These are phyloP conservation scores for Crenuchus spilurus DNA, from an alignment of 2,797 vertebrate genomes.

Conservation along the genomic window DNA sequence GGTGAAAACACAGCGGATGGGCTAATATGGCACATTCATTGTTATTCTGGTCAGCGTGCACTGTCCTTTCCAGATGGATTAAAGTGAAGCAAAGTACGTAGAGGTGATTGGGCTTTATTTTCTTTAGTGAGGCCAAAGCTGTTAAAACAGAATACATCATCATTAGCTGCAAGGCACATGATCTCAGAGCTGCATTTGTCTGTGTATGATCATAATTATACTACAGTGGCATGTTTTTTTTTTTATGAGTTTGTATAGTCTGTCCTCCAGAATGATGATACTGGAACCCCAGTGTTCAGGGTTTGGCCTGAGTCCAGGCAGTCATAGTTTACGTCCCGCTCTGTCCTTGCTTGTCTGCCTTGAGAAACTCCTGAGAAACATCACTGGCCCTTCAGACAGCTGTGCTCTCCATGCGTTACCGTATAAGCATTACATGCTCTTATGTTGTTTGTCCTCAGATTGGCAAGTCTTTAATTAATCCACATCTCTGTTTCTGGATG, in stretches of 20 bases:
- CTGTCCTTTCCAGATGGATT: conserved; percentile 1
- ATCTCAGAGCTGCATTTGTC: not conserved
- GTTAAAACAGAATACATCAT: conserved; percentile 12
- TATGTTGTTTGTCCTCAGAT: not conserved
- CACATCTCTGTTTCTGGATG: not conserved
- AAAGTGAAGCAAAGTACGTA: conserved; percentile 9
- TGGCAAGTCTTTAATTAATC: not conserved
- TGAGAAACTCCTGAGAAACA: conserved; percentile 20
- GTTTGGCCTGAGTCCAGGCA: conserved; percentile 22
- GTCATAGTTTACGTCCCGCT: not conserved
- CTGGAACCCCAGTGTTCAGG: not conserved
- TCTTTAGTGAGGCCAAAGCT: conserved; percentile 5
- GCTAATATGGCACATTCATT: not conserved
- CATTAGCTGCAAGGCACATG: not conserved
- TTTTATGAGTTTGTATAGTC: conserved; percentile 13
- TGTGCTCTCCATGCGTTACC: not conserved
- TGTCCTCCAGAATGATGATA: conserved; percentile 26
- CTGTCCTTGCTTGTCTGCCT: conserved; percentile 19
- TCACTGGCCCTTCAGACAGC: not conserved
- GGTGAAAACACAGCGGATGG: conserved; percentile 3
- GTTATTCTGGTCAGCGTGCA: not conserved
- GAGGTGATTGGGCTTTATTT: conserved; percentile 21
- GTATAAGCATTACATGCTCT: not conserved
- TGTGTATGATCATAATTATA: conserved; percentile 3
- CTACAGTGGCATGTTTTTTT: not conserved